phyloP scores from a whole-genome alignment of 2,113 vertebrate species.

The Solenodon paradoxus region DNA sequence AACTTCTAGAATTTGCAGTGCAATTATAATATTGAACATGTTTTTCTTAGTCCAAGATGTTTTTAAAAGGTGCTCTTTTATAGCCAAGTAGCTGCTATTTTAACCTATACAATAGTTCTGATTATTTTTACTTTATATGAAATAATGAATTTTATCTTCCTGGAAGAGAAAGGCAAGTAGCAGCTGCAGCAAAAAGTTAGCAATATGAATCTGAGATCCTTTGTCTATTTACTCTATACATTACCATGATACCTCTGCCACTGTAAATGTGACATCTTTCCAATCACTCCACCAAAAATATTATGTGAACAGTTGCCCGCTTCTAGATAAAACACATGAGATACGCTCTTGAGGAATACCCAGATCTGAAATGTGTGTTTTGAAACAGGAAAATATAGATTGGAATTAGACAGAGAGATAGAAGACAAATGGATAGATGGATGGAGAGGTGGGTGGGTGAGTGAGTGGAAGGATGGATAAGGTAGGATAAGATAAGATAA shows the following conservation, averaged over 20 bases:
- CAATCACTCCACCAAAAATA: not conserved
- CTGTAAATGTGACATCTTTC: not conserved
- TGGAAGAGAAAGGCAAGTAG: not conserved
- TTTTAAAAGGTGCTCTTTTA: conserved; percentile 24
- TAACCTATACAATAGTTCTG: not conserved
- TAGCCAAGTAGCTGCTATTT: not conserved
- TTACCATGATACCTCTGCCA: not conserved
- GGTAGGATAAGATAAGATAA: not conserved
- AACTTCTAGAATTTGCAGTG: not conserved
- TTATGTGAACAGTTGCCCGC: not conserved
- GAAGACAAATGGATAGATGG: too few relatives aligned
- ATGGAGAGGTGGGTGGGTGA: not conserved
- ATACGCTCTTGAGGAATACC: not conserved
- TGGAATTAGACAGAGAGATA: not conserved
- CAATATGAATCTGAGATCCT: not conserved
- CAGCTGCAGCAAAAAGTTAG: not conserved
- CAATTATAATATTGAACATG: not conserved
- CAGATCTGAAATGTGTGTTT: conserved; percentile 14
- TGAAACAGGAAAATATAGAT: conserved; percentile 15
- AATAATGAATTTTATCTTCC: not conserved
- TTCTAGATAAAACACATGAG: not conserved
- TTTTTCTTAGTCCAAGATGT: not conserved
- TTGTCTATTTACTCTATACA: not conserved
- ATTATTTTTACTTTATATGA: not conserved
- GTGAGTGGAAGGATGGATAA: not conserved